A percentile compares a stretch with the other conserved stretches of the same genome.
Evolutionary conservation across 2,888 invertebrate species (phyloP).

Genomic region (Gastrophysa polygoni): DNA sequence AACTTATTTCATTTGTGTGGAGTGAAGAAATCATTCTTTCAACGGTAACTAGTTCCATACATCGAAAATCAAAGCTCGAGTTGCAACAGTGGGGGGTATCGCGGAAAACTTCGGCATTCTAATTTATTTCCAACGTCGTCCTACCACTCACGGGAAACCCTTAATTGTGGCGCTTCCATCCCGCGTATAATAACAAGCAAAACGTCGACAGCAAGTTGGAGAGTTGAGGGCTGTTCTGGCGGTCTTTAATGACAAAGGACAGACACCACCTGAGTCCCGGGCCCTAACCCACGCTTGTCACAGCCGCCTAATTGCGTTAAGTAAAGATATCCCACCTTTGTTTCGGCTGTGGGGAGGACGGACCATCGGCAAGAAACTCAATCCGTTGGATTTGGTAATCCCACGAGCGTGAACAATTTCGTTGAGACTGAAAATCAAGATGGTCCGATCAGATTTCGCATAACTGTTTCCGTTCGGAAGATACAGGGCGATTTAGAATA

Average conservation of each 20-base stretch:
- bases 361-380: neutral
- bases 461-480: no score
- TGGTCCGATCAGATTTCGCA: no score
- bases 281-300: conserved; percentile 14
- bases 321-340: conserved; percentile 16
- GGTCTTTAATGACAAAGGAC: conserved; percentile 34
- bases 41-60: no score
- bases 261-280: conserved; percentile 30
- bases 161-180: neutral
- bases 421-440: no score
- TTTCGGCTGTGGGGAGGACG: neutral
- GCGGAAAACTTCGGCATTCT: neutral
- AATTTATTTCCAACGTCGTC: neutral
- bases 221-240: conserved; percentile 18
- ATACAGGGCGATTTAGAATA: no score
- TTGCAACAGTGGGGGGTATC: neutral
- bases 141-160: neutral
- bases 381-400: neutral
- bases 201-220: conserved; percentile 20
- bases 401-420: no score
- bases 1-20: no score
- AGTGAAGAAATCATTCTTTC: no score
- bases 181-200: conserved; percentile 2
- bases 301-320: conserved; percentile 15
- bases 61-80: neutral